Base-by-base conservation (phyloP, 2,888 invertebrate genomes). In the Melipona beecheii region DNA sequence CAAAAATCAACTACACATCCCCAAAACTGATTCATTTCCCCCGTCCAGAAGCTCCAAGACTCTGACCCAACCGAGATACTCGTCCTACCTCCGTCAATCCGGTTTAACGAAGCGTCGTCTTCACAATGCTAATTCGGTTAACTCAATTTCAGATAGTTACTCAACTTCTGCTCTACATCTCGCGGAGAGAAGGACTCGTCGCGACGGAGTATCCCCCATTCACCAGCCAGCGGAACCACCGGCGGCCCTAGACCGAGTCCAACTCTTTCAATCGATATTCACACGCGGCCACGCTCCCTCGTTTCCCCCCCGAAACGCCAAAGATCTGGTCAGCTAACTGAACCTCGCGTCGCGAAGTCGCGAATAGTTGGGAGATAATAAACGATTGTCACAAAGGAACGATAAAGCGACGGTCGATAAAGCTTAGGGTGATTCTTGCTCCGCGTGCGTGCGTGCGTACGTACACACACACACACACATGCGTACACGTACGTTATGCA, bases 381-480 rank as follows among this genome's bases (percentile, higher is more conserved):
- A n/a, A 75, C 71, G 71, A 68, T 66, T 71, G 64, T 52, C 21
- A 24, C 43, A 66, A 73, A 78, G 66, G 24, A 68, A 66, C 9
- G 79, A 62, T 27, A 52, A 21, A 52, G 19, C 66, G 9, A 43
- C 56, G 86, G 64, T 84, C 84, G 81, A 84, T 86, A 86, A 52
- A 65, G 73, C 58, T 71, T 70, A 62, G 49, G 64, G 77, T 70
- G 79, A 56, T 76, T 76, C 50, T 52, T 75, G 64, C 17, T 21
- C 31, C 24, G 19, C 11, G 43, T 54, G 6, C 24, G 3, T 24
- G 21, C 24, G 65, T 4, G 19, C 31, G 19, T 31, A 36, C 24
- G 36, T n/a, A 1, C 9, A 1, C 1, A 4, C 9, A 1, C 36
- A 43, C 43, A 9, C 43, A 43, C 43, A 36, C 24, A 21, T n/a